Evolutionary conservation across 2,113 vertebrate genomes (phyloP).

Genomic region (Patagioenas fasciata): DNA sequence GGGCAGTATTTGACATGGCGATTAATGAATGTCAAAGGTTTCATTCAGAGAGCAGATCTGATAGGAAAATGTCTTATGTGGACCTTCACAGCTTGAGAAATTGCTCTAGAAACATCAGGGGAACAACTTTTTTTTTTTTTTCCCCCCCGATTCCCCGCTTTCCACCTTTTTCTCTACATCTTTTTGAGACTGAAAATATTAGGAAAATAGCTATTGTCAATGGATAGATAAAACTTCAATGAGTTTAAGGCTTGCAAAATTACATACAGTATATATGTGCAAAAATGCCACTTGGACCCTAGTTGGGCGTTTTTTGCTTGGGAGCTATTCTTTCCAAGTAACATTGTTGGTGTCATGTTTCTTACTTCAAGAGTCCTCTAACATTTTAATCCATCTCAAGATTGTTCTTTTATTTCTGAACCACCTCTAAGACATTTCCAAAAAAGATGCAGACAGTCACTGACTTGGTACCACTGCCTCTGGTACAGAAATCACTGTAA

Average conservation of each 20-base stretch:
- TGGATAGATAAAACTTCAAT: background rate
- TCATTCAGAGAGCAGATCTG: background rate
- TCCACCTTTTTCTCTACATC: background rate
- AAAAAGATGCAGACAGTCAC: background rate
- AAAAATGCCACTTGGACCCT: background rate
- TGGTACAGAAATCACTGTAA: background rate
- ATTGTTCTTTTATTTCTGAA: background rate
- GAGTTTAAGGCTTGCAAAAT: background rate
- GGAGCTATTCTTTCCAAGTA: background rate
- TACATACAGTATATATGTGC: background rate
- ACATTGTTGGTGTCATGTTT: background rate
- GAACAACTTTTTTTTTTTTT: background rate
- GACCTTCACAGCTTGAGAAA: background rate
- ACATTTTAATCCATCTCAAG: background rate
- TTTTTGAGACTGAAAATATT: background rate
- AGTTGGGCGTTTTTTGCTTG: background rate
- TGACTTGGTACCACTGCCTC: background rate
- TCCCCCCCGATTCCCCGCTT: background rate
- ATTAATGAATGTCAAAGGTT: background rate
- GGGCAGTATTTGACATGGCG: background rate
- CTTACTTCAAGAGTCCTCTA: background rate
- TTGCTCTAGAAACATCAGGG: background rate
- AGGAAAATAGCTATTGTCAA: background rate
- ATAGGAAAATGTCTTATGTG: background rate
- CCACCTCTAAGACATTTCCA: background rate